A percentile compares a stretch with the other conserved stretches of the same genome.
Conservation (phyloP, 2,888 invertebrate genomes). For the Stomorhina lunata region DNA sequence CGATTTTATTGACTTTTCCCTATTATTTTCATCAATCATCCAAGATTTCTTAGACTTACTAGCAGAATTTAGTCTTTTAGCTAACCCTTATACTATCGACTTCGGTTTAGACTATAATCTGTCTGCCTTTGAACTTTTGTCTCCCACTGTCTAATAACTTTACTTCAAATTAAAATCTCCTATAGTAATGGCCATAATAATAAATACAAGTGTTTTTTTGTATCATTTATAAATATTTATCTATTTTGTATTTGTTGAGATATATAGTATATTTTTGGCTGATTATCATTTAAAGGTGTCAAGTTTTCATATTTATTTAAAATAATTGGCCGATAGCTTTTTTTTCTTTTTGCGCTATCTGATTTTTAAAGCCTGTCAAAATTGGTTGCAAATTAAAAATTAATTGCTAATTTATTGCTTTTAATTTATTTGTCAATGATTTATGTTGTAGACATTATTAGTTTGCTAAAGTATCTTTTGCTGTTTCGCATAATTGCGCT, state of each 20-base stretch:
- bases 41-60: no score
- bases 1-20: no score
- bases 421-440: conserved; percentile 76
- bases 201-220: background rate
- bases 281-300: conserved; percentile 64
- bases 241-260: background rate
- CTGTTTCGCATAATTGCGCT: background rate
- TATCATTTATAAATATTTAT: background rate
- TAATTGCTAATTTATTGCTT: conserved; percentile 77
- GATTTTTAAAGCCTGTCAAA: conserved; percentile 63
- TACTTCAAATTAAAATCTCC: conserved; percentile 13
- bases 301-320: conserved; percentile 66
- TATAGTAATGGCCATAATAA: background rate
- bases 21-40: no score
- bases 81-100: no score
- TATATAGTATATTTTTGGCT: no score
- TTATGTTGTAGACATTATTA: conserved; percentile 68
- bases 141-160: background rate
- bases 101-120: no score
- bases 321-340: conserved; percentile 63
- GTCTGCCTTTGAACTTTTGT: background rate
- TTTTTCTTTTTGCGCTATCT: no score
- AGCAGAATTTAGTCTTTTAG: no score
- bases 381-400: conserved; percentile 74
- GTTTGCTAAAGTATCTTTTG: conserved; percentile 37